Evolutionary conservation across 2,888 invertebrate species (phyloP).

Genomic region (Cephus runcator): DNA sequence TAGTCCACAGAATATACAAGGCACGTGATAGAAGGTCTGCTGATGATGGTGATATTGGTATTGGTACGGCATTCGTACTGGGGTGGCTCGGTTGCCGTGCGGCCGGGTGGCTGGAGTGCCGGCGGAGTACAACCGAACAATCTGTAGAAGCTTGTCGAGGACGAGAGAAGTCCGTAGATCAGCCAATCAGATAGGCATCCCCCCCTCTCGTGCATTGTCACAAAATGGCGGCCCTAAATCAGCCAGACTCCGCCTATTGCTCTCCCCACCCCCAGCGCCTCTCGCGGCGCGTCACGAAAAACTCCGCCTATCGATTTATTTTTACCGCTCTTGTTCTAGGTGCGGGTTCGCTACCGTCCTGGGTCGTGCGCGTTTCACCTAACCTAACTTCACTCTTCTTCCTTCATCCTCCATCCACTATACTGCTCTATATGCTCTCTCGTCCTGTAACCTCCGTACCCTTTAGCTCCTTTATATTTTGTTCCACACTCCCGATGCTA

Average conservation of each 20-base stretch:
- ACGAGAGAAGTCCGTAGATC: slow-evolving; percentile 65
- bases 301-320: slow-evolving; percentile 66
- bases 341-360: slow-evolving; percentile 2
- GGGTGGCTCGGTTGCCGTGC: slow-evolving; percentile 49
- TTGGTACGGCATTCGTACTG: slow-evolving; percentile 24
- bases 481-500: background rate
- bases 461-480: background rate
- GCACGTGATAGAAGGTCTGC: background rate
- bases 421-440: background rate
- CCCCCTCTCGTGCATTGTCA: slow-evolving; percentile 63
- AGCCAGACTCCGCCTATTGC: slow-evolving; percentile 63
- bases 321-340: slow-evolving; percentile 55
- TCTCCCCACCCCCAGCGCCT: slow-evolving; percentile 45
- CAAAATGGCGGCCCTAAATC: slow-evolving; percentile 66
- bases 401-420: slow-evolving; percentile 1
- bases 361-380: slow-evolving; percentile 4
- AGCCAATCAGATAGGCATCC: slow-evolving; percentile 65
- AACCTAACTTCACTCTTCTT: slow-evolving; percentile 7
- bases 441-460: background rate
- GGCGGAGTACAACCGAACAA: slow-evolving; percentile 62
- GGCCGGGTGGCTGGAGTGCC: slow-evolving; percentile 54
- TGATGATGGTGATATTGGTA: slow-evolving; percentile 12
- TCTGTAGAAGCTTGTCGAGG: slow-evolving; percentile 65
- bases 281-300: slow-evolving; percentile 59
- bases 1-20: background rate